Percentiles rank a stretch among this genome's conserved stretches.
Conservation (phyloP, 1,140 invertebrate species). For the Drosophila orena region DNA sequence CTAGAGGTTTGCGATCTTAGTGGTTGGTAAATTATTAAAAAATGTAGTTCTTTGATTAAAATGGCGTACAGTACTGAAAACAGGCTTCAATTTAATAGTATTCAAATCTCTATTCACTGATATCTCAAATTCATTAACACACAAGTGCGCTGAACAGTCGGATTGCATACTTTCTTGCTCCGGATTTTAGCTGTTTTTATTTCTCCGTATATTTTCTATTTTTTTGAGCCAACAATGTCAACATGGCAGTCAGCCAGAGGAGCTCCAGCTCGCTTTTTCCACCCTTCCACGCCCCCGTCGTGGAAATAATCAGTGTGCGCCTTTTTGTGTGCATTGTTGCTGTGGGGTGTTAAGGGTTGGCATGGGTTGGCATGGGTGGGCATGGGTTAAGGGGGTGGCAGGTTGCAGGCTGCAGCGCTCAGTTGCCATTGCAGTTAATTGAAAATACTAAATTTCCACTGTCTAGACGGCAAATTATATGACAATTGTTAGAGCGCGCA, state of each 20-base stretch:
- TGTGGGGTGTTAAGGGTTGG: constrained; percentile 26
- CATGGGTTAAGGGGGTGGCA: constrained; percentile 6
- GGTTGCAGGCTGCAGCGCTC: constrained; percentile 18
- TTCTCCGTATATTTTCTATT: constrained; percentile 1
- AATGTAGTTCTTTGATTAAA: too few species aligned
- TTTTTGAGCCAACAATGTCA: constrained; percentile 55
- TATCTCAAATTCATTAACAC: neutral
- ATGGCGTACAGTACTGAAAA: too few species aligned
- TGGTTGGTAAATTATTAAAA: too few species aligned
- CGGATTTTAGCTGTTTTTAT: constrained; percentile 17
- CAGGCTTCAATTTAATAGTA: too few species aligned
- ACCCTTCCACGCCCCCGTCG: constrained; percentile 5
- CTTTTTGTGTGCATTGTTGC: constrained; percentile 80
- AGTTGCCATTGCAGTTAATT: constrained; percentile 81
- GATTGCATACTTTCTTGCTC: constrained; percentile 1
- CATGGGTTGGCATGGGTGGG: constrained; percentile 2
- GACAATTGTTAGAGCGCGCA: constrained; percentile 81
- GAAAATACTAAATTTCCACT: constrained; percentile 85
- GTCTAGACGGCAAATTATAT: constrained; percentile 85
- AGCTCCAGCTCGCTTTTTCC: constrained; percentile 21
- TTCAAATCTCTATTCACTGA: neutral
- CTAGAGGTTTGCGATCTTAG: too few species aligned
- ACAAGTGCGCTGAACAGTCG: neutral
- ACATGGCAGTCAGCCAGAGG: constrained; percentile 59
- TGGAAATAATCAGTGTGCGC: constrained; percentile 54